Base-by-base conservation (phyloP, 35 echinoderm and acorn worm species). In the Anneissia japonica region DNA sequence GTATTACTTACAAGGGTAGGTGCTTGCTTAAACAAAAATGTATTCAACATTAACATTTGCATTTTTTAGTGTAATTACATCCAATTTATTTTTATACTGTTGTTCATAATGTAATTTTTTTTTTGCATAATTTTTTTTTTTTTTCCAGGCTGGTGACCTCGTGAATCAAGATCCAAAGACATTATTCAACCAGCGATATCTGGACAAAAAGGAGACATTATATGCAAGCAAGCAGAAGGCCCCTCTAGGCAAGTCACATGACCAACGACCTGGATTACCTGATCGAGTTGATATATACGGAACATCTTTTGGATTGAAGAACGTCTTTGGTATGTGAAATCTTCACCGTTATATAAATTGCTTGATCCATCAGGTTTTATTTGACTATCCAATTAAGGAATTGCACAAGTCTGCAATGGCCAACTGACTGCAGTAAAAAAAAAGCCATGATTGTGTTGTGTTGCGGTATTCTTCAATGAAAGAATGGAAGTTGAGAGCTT, bases 161-260 rank as follows among this genome's bases (percentile, higher is more conserved):
- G 92, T 89, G 29, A 99, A 94, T 84, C 92, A 92, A 46, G 74
- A 91, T 0, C 92, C 86, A 32, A 99, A 99, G 80, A 88, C 92
- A 46, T 77, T 91, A n/a, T 99, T 93, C 79, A 76, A 91, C 14
- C 96, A 99, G 72, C 82, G 89, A 19, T 72, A 94, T 10, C 77
- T 82, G n/a, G 96, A 99, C 32, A 93, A 94, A 75, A 99, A 90
- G 41, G 96, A 99, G 45, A 77, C 88, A 4, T 46, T 89, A 7
- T 97, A 94, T 84, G 92, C 92, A 31, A 99, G 83, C 73, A 99
- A 97, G 72, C 89, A 94, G 85, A 93, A 92, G 56, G 96, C 91
- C 17, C 96, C 96, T 0, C 83, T 99, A 23, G 96, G 96, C 1
- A 86, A 13, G 32, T 99, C 96, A 36, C 92, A 99, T 91, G 96